A percentile compares a stretch with the other conserved stretches of the same genome.
Evolutionary conservation across 2,797 vertebrate species (phyloP).

Genomic region (Onychomys leucogaster): DNA sequence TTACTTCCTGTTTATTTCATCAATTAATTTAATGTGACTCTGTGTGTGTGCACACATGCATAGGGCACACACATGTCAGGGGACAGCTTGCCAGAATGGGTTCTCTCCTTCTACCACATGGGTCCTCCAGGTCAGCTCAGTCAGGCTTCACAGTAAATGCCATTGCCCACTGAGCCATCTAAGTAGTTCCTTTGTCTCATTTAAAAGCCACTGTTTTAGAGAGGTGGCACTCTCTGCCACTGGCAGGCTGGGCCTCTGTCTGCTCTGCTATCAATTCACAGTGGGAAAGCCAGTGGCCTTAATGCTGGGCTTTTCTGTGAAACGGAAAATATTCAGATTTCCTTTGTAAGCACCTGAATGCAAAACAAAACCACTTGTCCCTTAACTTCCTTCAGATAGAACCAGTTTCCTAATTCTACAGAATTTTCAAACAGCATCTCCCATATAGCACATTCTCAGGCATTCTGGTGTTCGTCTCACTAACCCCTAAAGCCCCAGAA

Average conservation of each 20-base stretch:
- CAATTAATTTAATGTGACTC: background rate
- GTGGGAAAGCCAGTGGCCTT: background rate
- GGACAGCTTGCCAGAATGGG: background rate
- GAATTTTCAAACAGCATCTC: background rate
- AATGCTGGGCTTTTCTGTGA: background rate
- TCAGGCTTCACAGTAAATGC: background rate
- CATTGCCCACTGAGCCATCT: too few species aligned
- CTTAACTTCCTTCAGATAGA: background rate
- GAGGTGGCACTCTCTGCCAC: too few species aligned
- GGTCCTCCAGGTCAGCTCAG: background rate
- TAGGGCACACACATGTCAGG: background rate
- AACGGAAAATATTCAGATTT: too few species aligned
- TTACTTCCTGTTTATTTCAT: background rate
- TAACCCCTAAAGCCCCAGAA: fast-evolving
- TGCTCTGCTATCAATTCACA: background rate
- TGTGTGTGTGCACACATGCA: background rate
- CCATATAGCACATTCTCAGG: fast-evolving
- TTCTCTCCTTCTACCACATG: background rate
- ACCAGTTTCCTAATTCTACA: background rate
- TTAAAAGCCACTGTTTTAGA: background rate
- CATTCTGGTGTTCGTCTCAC: fast-evolving
- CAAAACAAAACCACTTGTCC: background rate
- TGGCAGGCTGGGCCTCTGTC: background rate
- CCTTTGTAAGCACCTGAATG: background rate
- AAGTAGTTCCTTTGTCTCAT: background rate